Evolutionary conservation across 2,888 invertebrate species (phyloP).

Genomic region (Cynaeus angustus): DNA sequence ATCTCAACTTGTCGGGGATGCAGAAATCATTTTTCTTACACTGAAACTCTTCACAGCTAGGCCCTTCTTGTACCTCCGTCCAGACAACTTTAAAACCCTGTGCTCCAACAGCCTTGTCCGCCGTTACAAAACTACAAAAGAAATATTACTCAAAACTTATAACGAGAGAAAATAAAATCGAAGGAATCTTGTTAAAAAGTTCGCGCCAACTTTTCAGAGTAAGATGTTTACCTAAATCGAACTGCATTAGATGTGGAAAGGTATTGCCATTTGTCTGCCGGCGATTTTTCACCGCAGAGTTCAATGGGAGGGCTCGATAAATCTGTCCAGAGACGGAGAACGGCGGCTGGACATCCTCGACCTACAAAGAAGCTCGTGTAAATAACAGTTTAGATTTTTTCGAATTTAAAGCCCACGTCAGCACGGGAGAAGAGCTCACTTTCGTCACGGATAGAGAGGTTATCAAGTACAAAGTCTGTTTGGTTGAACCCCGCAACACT

Average conservation of each 20-base stretch:
- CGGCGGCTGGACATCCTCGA: slow-evolving; percentile 94
- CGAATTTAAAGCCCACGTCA: slow-evolving; percentile 16
- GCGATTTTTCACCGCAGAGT: slow-evolving; percentile 89
- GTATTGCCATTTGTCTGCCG: slow-evolving; percentile 86
- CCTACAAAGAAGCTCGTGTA: slow-evolving; percentile 71
- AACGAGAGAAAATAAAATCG: slow-evolving; percentile 3
- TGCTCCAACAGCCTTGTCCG: slow-evolving; percentile 95
- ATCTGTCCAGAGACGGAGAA: slow-evolving; percentile 91
- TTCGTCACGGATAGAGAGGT: slow-evolving; percentile 32
- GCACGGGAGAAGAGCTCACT: slow-evolving; percentile 21
- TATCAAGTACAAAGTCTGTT: slow-evolving; percentile 44
- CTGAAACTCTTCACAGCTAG: slow-evolving; percentile 81
- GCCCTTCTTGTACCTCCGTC: slow-evolving; percentile 89
- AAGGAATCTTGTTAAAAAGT: slow-evolving; percentile 2
- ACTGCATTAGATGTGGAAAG: slow-evolving; percentile 90
- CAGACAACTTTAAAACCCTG: slow-evolving; percentile 95
- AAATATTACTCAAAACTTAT: slow-evolving; percentile 18
- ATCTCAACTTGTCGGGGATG: slow-evolving; percentile 84
- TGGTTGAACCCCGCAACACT: slow-evolving; percentile 40
- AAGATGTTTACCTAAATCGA: slow-evolving; percentile 82
- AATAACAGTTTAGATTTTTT: not conserved
- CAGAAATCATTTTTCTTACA: slow-evolving; percentile 84
- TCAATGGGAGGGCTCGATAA: slow-evolving; percentile 87
- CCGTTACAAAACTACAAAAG: slow-evolving; percentile 88
- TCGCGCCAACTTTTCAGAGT: slow-evolving; percentile 7